phyloP scores from a whole-genome alignment of 1,140 invertebrate species.

The Aphaenogaster rudis region DNA sequence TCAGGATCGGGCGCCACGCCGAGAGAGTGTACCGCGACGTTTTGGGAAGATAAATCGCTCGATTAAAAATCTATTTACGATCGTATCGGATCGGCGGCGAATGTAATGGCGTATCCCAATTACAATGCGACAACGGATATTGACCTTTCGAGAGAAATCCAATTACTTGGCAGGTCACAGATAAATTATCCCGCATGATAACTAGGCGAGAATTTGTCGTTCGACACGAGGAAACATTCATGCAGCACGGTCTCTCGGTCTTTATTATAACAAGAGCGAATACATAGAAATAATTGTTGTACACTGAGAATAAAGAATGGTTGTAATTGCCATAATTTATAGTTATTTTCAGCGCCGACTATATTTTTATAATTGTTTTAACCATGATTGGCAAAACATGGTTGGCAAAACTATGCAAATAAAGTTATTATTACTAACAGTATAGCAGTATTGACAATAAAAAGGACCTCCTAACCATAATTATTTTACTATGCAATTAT shows the following conservation, averaged over 20 bases:
- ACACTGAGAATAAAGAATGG: too few species aligned
- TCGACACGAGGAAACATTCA: neutral
- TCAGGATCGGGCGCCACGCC: slow-evolving; percentile 6
- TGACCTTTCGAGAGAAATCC: slow-evolving; percentile 26
- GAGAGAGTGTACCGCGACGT: neutral
- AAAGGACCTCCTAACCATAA: too few species aligned
- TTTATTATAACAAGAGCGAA: neutral
- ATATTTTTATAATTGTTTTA: too few species aligned
- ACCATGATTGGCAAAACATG: too few species aligned
- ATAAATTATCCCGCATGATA: slow-evolving; percentile 53
- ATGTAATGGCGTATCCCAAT: slow-evolving; percentile 48
- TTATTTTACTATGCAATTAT: too few species aligned
- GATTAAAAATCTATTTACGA: slow-evolving; percentile 66
- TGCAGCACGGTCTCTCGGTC: neutral
- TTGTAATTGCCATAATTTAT: too few species aligned
- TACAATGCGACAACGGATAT: slow-evolving; percentile 28
- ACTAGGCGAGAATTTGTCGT: slow-evolving; percentile 33
- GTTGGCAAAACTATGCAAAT: too few species aligned
- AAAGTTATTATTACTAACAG: too few species aligned
- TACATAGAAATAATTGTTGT: neutral
- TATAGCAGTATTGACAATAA: too few species aligned
- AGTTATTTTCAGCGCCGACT: too few species aligned
- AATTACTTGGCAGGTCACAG: slow-evolving; percentile 35
- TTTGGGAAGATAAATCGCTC: slow-evolving; percentile 61
- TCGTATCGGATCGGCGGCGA: neutral